Base-by-base conservation (phyloP, 1,140 invertebrate genomes). In the Bombus balteatus region DNA sequence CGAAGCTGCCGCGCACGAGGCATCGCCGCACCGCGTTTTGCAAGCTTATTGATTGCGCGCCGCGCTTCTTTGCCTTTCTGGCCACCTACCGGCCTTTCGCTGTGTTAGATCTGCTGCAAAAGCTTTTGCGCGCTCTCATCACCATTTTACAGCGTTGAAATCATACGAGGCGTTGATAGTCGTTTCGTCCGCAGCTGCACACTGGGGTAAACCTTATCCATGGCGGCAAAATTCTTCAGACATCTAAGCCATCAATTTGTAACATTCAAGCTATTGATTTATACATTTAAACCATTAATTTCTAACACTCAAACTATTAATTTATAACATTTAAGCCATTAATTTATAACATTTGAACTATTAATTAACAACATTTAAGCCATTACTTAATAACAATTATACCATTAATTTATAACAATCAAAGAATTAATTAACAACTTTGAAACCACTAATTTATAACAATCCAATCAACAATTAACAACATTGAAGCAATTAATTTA, bases 21-120 rank as follows among this genome's bases (percentile, higher is more conserved):
- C 83, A 78, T 83, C 59, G 59, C 76, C 88, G 83, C 88, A 85
- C 68, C 86, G 81, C 87, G 87, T 91, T 85, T 78, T 78, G 92
- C 92, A 90, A 91, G 88, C 93, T 91, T 94, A 94, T 94, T 94
- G 94, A 94, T 94, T 94, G 88, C 90, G 88, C 87, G 66, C 76
- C 75, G 83, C 79, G 89, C 87, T 92, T 89, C 89, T 88, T 53
- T 43, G 85, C 89, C 81, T 41, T 86, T 77, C 89, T 89, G 88
- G 92, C 92, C 92, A 90, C 74, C 92, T 93, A 74, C 89, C 91
- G 92, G 92, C 66, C 84, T 79, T 28, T 9, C 34, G 1, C n/a
- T 43, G 71, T 81, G 47, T 79, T 76, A 84, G 32, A 71, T 77
- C 47, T 25, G 22, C 65, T 65, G 53, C 53, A 57, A 81, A 72